phyloP scores from a whole-genome alignment of 1,140 invertebrate genomes.

The Gonioctena quinquepunctata region DNA sequence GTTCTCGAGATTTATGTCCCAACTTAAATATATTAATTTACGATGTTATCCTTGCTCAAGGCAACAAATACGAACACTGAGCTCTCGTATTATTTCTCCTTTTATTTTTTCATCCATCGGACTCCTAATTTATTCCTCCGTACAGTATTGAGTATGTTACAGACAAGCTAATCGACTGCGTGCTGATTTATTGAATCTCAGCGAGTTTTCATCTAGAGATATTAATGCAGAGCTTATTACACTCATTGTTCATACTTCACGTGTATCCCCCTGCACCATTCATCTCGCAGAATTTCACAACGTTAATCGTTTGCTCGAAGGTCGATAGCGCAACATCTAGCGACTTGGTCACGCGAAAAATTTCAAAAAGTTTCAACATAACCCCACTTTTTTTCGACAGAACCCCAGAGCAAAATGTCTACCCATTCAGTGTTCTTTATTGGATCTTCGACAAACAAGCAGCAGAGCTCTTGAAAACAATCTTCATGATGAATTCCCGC shows the following conservation, averaged over 20 bases:
- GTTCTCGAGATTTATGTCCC: constrained; percentile 40
- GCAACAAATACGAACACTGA: constrained; percentile 35
- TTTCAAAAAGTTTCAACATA: too few relatives aligned
- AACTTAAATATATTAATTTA: constrained; percentile 48
- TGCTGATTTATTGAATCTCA: constrained; percentile 19
- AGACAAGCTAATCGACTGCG: constrained; percentile 17
- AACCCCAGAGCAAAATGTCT: too few relatives aligned
- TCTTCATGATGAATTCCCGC: too few relatives aligned
- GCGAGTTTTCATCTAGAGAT: background rate
- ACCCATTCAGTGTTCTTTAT: too few relatives aligned
- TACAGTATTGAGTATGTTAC: constrained; percentile 18
- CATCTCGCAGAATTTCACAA: too few relatives aligned
- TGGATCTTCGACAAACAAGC: too few relatives aligned
- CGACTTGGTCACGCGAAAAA: too few relatives aligned
- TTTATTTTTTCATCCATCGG: background rate
- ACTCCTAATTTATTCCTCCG: constrained; percentile 19
- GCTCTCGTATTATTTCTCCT: constrained; percentile 32
- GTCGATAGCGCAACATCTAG: too few relatives aligned
- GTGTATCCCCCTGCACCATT: too few relatives aligned
- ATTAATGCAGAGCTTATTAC: background rate
- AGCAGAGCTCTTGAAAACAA: too few relatives aligned
- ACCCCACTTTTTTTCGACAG: too few relatives aligned
- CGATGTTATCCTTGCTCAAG: constrained; percentile 35
- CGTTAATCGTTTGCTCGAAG: too few relatives aligned
- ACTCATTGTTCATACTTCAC: background rate